A percentile compares a stretch with the other conserved stretches of the same genome.
phyloP scores from a whole-genome alignment of 1,140 invertebrate genomes.

The Drosophila subobscura region DNA sequence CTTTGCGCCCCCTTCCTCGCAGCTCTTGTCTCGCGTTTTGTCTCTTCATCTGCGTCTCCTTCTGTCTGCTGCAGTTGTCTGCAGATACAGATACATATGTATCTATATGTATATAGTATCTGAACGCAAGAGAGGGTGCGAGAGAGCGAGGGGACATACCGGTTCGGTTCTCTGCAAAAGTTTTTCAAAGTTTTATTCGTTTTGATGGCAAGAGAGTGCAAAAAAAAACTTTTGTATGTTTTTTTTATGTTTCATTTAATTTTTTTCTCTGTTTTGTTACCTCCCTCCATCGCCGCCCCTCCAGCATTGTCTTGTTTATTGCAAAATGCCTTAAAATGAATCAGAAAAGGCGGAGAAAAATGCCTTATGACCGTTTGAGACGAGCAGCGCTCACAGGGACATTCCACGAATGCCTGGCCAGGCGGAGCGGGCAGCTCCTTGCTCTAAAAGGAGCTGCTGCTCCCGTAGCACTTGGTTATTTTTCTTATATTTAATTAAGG shows the following conservation, averaged over 20 bases:
- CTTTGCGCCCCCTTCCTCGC: slow-evolving; percentile 1
- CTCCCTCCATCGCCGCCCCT: too few relatives aligned
- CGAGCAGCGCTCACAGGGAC: slow-evolving; percentile 17
- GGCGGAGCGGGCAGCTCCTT: background rate
- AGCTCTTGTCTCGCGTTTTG: slow-evolving; percentile 9
- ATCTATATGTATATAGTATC: background rate
- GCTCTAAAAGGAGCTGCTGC: slow-evolving; percentile 5
- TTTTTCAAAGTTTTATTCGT: slow-evolving; percentile 29
- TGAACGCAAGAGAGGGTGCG: background rate
- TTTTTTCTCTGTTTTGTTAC: slow-evolving; percentile 9
- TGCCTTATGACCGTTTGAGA: slow-evolving; percentile 17
- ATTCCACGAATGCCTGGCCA: slow-evolving; percentile 24
- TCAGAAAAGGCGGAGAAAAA: slow-evolving; percentile 30
- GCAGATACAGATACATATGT: slow-evolving; percentile 2
- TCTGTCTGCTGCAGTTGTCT: slow-evolving; percentile 42
- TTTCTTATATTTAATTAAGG: slow-evolving; percentile 63
- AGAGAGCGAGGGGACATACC: slow-evolving; percentile 42
- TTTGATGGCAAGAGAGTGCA: slow-evolving; percentile 24
- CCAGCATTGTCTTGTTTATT: slow-evolving; percentile 27
- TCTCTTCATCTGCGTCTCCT: slow-evolving; percentile 16
- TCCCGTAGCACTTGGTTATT: background rate
- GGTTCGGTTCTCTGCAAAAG: slow-evolving; percentile 63
- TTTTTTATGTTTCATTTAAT: slow-evolving; percentile 14
- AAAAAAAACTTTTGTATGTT: slow-evolving; percentile 20
- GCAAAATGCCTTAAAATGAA: slow-evolving; percentile 54